Conservation (phyloP, 2,888 invertebrate genomes). For the Spatulosminthurus flaviceps region DNA sequence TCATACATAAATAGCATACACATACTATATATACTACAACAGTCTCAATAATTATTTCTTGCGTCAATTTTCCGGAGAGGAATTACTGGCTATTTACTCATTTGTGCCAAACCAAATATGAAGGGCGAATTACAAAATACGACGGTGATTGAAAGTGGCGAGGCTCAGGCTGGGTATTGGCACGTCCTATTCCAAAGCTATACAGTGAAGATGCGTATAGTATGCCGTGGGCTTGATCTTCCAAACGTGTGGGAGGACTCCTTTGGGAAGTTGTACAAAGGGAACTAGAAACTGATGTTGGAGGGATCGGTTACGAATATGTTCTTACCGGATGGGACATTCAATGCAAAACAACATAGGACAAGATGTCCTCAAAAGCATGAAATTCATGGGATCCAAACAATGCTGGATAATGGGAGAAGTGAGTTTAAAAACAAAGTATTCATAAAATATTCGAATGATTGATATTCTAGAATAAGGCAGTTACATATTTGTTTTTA, state of each 20-base stretch:
- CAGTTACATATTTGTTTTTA: too few relatives aligned
- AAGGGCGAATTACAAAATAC: not conserved
- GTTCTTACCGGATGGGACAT: not conserved
- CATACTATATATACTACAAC: too few relatives aligned
- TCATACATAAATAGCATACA: too few relatives aligned
- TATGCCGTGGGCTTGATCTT: not conserved
- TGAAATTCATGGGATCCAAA: not conserved
- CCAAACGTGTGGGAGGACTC: not conserved
- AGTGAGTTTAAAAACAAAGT: too few relatives aligned
- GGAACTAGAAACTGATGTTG: not conserved
- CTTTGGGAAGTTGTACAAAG: not conserved
- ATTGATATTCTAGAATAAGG: too few relatives aligned
- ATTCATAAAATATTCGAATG: too few relatives aligned
- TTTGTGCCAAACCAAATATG: not conserved
- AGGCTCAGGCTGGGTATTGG: not conserved
- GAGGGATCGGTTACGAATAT: not conserved
- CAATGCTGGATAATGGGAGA: slow-evolving; percentile 8
- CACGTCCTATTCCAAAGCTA: not conserved
- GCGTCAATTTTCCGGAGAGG: too few relatives aligned
- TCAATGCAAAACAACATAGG: not conserved
- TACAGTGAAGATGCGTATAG: not conserved
- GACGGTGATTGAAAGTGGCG: not conserved
- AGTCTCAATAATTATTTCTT: too few relatives aligned
- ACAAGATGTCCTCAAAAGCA: not conserved
- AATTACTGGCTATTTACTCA: not conserved